Conservation (phyloP, 2,113 vertebrate genomes). For the Cinclus mexicanus region DNA sequence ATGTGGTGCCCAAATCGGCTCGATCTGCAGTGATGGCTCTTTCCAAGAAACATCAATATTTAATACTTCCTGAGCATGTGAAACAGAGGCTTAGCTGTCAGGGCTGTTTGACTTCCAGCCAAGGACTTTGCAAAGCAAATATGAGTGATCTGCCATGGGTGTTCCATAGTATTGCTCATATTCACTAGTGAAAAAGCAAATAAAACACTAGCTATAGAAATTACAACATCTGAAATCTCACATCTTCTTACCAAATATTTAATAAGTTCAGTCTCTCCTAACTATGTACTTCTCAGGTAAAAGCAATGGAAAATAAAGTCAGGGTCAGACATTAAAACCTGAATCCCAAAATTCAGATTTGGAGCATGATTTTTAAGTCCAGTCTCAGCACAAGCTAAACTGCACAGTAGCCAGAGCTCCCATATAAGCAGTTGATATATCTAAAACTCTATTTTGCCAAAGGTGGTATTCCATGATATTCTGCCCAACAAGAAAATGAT, state of each 20-base stretch:
- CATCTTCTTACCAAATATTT: not conserved
- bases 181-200: not conserved
- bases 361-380: not conserved
- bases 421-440: not conserved
- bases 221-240: not conserved
- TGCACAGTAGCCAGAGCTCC: not conserved
- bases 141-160: not conserved
- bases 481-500: not conserved
- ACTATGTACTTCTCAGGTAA: not conserved
- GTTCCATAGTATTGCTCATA: not conserved
- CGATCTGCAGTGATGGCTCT: not conserved
- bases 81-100: not conserved
- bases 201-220: not conserved
- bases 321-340: not conserved
- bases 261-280: not conserved
- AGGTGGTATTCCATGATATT: not conserved
- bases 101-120: not conserved
- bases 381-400: not conserved
- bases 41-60: not conserved
- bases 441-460: not conserved
- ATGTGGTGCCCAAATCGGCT: not conserved
- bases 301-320: not conserved
- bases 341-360: not conserved
- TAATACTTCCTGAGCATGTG: not conserved
- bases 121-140: constrained; percentile 10